These are phyloP conservation scores for Rynchops niger DNA, from an alignment of 2,113 vertebrate genomes.

Conservation along the genomic window DNA sequence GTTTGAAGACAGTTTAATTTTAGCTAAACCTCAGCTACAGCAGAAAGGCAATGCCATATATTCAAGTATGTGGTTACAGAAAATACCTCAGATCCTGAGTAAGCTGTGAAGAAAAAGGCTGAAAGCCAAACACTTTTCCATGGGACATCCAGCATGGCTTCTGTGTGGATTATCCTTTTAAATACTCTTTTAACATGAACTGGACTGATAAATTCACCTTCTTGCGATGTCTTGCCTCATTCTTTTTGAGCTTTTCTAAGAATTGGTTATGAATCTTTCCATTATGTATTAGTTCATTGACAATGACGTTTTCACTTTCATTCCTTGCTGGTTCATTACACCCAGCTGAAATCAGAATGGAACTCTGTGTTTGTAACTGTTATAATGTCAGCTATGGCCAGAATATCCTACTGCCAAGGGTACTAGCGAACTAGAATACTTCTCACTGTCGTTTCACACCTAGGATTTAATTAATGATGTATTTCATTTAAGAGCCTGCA, in stretches of 20 bases:
- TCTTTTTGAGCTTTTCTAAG: not conserved
- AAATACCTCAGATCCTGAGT: not conserved
- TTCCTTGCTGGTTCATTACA: not conserved
- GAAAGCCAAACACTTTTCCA: conserved; percentile 4
- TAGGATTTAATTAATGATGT: not conserved
- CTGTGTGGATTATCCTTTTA: not conserved
- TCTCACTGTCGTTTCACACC: not conserved
- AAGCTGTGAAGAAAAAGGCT: not conserved
- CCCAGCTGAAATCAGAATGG: not conserved
- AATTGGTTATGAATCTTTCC: not conserved
- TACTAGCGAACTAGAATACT: not conserved
- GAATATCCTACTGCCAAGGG: not conserved
- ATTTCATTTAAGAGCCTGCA: not conserved
- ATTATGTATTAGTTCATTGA: not conserved
- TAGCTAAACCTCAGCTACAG: not conserved
- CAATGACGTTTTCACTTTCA: not conserved
- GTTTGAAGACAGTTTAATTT: not conserved
- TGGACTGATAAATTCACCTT: not conserved
- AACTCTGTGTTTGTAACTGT: not conserved
- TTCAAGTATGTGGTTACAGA: conserved; percentile 10
- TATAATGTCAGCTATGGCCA: not conserved
- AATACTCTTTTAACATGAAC: not conserved
- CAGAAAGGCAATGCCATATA: not conserved
- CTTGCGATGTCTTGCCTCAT: not conserved
- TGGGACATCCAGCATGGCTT: not conserved